Conservation (phyloP, 2,888 invertebrate genomes). For the Xestobium rufovillosum region DNA sequence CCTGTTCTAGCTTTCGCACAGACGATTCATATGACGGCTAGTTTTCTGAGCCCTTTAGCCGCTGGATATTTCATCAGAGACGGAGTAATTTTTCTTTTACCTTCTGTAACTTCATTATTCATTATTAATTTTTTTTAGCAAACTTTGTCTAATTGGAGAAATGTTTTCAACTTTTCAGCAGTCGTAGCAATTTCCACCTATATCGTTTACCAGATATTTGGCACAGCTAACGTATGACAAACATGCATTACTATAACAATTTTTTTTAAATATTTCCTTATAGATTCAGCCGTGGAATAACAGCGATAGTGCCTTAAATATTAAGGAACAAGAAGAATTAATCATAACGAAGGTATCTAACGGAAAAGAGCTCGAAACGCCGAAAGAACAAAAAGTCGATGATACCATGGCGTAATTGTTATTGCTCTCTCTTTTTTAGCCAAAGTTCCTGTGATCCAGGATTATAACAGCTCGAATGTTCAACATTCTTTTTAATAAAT, state of each 20-base stretch:
- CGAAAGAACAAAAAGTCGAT: too few relatives aligned
- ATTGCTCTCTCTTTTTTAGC: too few relatives aligned
- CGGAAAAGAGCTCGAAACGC: background rate
- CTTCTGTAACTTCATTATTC: constrained; percentile 3
- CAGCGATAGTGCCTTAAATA: constrained; percentile 31
- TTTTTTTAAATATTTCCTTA: constrained; percentile 14
- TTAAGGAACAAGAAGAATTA: constrained; percentile 30
- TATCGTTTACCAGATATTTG: constrained; percentile 57
- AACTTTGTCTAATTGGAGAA: constrained; percentile 51
- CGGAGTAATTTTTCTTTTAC: constrained; percentile 46
- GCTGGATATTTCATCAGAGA: constrained; percentile 54
- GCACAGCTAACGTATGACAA: constrained; percentile 52
- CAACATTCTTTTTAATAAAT: too few relatives aligned
- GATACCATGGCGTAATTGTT: too few relatives aligned
- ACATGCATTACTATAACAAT: background rate
- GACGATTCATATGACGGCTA: constrained; percentile 70
- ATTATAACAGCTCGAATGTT: too few relatives aligned
- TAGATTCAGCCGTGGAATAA: constrained; percentile 49
- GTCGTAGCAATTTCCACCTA: constrained; percentile 55
- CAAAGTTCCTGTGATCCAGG: too few relatives aligned
- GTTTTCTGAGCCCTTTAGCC: constrained; percentile 59
- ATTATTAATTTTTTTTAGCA: constrained; percentile 5
- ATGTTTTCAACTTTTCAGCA: constrained; percentile 57
- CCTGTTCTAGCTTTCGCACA: constrained; percentile 66
- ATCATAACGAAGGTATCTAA: background rate